Conservation (phyloP, 2,797 vertebrate genomes). For the Ibycter americanus region DNA sequence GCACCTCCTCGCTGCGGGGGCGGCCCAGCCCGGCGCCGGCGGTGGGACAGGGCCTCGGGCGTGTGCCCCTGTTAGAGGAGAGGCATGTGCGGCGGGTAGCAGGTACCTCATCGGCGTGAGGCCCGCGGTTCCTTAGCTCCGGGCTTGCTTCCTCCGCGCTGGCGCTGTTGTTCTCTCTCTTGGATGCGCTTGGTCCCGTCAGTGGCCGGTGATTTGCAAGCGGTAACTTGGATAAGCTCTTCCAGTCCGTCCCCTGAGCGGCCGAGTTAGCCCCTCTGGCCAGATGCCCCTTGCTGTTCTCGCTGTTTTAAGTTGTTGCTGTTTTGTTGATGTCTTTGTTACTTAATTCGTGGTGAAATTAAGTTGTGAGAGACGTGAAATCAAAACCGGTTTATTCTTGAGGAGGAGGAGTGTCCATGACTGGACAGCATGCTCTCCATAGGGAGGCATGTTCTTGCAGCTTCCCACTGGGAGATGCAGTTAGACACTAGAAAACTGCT, state of each 20-base stretch:
- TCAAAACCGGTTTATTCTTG: background rate
- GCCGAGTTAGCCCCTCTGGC: background rate
- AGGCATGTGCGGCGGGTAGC: background rate
- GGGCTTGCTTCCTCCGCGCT: accelerated
- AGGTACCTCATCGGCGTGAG: accelerated
- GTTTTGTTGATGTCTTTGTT: background rate
- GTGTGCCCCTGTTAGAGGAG: no score
- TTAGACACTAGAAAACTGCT: background rate
- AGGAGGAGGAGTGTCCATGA: accelerated
- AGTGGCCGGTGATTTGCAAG: background rate
- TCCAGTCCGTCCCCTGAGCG: background rate
- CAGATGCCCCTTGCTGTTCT: background rate
- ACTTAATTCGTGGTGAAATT: background rate
- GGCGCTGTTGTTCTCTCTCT: accelerated
- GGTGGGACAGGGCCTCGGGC: background rate
- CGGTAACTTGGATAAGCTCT: background rate
- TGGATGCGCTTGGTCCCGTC: accelerated
- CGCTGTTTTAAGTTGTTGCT: accelerated
- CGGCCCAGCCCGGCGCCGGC: no score
- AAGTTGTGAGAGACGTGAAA: accelerated
- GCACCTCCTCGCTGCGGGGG: background rate
- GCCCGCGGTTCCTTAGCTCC: accelerated
- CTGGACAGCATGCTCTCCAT: no score
- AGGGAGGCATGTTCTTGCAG: background rate
- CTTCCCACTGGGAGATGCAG: background rate